These are phyloP conservation scores for Lepus europaeus DNA, from an alignment of 2,113 vertebrate genomes.

Conservation along the genomic window DNA sequence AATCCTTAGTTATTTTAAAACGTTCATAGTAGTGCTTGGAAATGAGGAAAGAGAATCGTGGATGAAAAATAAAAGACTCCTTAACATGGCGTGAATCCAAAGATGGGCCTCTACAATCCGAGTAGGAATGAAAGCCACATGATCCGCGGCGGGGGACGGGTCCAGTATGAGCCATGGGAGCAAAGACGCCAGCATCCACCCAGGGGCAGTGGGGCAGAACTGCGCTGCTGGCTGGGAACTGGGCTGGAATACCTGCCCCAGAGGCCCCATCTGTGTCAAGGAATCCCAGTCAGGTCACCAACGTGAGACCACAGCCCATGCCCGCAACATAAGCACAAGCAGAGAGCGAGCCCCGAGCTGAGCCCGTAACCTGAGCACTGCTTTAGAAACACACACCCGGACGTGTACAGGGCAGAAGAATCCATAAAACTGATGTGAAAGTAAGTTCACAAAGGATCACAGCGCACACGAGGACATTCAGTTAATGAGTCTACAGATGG, in stretches of 20 bases:
- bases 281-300: not conserved
- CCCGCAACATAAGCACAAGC: accelerated
- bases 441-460: not conserved
- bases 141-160: not conserved
- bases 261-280: not conserved
- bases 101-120: not conserved
- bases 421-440: not conserved
- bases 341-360: not conserved
- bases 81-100: conserved; percentile 34
- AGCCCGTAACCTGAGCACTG: not conserved
- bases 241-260: not conserved
- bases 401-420: not conserved
- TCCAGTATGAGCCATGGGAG: not conserved
- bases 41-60: conserved; percentile 9
- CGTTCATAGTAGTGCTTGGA: conserved; percentile 13
- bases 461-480: not conserved
- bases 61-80: conserved; percentile 16
- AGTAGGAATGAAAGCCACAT: not conserved
- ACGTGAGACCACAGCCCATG: not conserved
- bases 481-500: not conserved
- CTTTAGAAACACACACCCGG: not conserved
- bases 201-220: not conserved
- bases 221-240: not conserved
- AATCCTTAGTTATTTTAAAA: not conserved
- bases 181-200: not conserved